Percentiles rank a stretch among this genome's conserved stretches.
phyloP scores from a whole-genome alignment of 2,888 invertebrate genomes.

The Drosophila mimica region DNA sequence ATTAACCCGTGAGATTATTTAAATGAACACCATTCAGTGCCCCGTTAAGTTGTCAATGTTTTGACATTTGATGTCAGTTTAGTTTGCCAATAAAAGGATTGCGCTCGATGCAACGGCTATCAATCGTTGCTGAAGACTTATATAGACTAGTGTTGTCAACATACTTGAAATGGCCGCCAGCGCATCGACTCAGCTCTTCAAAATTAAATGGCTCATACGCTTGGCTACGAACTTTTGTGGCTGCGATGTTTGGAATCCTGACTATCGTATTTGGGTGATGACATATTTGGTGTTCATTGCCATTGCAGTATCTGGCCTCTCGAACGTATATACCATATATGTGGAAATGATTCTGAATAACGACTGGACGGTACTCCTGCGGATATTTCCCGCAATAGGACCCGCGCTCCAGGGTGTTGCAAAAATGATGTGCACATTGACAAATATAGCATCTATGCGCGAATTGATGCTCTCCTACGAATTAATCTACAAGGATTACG shows the following conservation, averaged over 20 bases:
- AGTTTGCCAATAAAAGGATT: constrained; percentile 25
- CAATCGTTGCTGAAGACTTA: constrained; percentile 1
- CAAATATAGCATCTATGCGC: constrained; percentile 28
- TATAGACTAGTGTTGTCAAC: neutral
- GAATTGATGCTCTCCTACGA: constrained; percentile 39
- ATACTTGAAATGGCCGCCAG: constrained; percentile 8
- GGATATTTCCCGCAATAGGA: constrained; percentile 55
- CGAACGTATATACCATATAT: constrained; percentile 69
- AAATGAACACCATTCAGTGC: neutral
- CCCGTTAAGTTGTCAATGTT: constrained; percentile 58
- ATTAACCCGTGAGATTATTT: constrained; percentile 24
- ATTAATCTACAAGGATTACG: constrained; percentile 62
- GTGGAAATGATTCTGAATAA: constrained; percentile 51
- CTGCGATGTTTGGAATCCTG: constrained; percentile 37
- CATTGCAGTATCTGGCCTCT: neutral
- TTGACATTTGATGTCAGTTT: constrained; percentile 31
- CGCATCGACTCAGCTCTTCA: constrained; percentile 35
- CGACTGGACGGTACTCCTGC: constrained; percentile 64
- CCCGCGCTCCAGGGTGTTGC: constrained; percentile 58
- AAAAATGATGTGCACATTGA: constrained; percentile 34
- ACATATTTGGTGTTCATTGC: constrained; percentile 49
- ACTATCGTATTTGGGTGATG: constrained; percentile 49
- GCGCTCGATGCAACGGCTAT: neutral
- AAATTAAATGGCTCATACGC: constrained; percentile 43
- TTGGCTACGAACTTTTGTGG: constrained; percentile 64